These are phyloP conservation scores for Euura saliciscinereae DNA, from an alignment of 1,140 invertebrate species.

Conservation along the genomic window DNA sequence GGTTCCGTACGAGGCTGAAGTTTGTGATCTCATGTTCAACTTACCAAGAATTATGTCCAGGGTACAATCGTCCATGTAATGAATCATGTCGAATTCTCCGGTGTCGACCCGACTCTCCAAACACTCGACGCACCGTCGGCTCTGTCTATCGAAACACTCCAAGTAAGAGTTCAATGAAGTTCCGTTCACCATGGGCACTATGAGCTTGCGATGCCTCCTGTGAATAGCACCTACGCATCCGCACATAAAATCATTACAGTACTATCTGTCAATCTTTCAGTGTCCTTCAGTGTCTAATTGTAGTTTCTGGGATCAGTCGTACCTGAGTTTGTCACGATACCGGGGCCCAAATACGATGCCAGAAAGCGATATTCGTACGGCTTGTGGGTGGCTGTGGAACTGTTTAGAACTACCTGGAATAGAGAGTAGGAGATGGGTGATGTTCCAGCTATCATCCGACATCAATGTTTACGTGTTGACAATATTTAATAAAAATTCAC, in stretches of 20 bases:
- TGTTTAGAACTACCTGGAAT: constrained; percentile 45
- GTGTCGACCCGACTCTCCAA: constrained; percentile 27
- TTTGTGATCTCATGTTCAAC: constrained; percentile 28
- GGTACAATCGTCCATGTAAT: constrained; percentile 34
- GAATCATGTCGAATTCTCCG: constrained; percentile 43
- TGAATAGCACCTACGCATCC: constrained; percentile 34
- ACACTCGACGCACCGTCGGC: constrained; percentile 20
- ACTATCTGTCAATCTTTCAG: background rate
- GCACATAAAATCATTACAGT: background rate
- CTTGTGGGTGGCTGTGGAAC: constrained; percentile 45
- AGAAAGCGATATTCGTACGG: constrained; percentile 52
- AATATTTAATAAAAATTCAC: constrained; percentile 11
- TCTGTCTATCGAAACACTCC: constrained; percentile 43
- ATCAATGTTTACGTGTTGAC: background rate
- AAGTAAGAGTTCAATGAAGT: constrained; percentile 42
- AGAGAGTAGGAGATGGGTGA: constrained; percentile 1
- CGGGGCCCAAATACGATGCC: constrained; percentile 45
- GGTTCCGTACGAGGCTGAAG: background rate
- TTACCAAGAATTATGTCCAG: constrained; percentile 46
- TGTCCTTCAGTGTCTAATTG: background rate
- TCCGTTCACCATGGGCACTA: constrained; percentile 47
- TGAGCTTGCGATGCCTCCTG: constrained; percentile 51
- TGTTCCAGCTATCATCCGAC: background rate
- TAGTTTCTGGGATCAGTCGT: constrained; percentile 13
- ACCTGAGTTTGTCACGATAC: constrained; percentile 55